Evolutionary conservation across 2,888 invertebrate species (phyloP).

Genomic region (Galeopsomyia nigrocyanea): DNA sequence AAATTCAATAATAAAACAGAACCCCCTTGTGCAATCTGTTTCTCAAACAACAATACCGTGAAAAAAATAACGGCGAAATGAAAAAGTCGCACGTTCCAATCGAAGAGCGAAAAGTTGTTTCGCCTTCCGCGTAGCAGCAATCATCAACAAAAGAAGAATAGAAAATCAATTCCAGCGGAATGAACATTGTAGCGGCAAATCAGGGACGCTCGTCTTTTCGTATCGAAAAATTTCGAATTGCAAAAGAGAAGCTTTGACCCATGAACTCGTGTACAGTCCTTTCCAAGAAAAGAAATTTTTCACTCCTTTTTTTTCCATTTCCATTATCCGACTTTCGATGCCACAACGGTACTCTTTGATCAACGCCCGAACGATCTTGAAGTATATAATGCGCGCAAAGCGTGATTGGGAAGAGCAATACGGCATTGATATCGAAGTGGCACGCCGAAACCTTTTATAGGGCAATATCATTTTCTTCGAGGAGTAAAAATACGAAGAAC

Average conservation of each 20-base stretch:
- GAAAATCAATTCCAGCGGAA: conserved; percentile 12
- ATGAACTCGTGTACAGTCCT: conserved; percentile 23
- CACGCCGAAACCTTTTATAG: conserved; percentile 22
- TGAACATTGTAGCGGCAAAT: conserved; percentile 19
- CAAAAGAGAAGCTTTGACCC: conserved; percentile 29
- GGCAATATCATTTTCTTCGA: conserved; percentile 2
- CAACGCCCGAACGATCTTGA: conserved; percentile 19
- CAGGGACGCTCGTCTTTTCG: conserved; percentile 18
- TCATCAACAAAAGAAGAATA: conserved; percentile 9
- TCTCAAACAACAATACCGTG: too few species aligned
- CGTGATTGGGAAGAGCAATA: conserved; percentile 20
- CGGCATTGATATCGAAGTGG: conserved; percentile 14
- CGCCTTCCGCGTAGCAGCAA: not conserved
- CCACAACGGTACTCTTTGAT: conserved; percentile 28
- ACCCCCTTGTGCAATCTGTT: too few species aligned
- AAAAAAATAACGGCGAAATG: not conserved
- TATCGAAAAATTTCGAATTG: conserved; percentile 23
- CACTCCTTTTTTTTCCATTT: conserved; percentile 26
- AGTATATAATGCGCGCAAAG: conserved; percentile 15
- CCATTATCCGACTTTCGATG: conserved; percentile 21
- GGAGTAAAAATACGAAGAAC: not conserved
- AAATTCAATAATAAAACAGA: too few species aligned
- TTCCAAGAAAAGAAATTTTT: conserved; percentile 18
- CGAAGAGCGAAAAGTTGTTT: not conserved
- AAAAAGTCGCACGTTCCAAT: conserved; percentile 11